These are phyloP conservation scores for Cheilosia scutellata DNA, from an alignment of 2,888 invertebrate genomes.

Conservation along the genomic window DNA sequence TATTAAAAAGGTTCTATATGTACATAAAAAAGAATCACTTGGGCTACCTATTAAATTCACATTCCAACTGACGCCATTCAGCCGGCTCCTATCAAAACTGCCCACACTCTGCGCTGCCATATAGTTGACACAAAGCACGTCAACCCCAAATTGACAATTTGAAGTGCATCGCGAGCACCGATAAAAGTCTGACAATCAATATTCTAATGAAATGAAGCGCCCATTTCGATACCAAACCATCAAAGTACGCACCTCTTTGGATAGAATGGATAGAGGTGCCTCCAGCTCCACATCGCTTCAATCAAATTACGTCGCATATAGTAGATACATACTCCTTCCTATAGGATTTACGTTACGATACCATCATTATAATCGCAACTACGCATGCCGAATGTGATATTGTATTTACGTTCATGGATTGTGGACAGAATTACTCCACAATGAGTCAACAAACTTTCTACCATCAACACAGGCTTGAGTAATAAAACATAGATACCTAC, in stretches of 20 bases:
- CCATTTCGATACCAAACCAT: conserved; percentile 5
- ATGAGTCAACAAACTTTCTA: conserved; percentile 33
- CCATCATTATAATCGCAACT: conserved; percentile 18
- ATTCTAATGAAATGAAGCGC: conserved; percentile 34
- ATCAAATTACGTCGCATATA: conserved; percentile 43
- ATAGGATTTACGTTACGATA: conserved; percentile 19
- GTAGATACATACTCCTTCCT: not conserved
- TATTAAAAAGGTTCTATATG: not conserved
- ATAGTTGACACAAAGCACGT: conserved; percentile 41
- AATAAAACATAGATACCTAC: conserved; percentile 43
- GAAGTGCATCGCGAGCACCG: conserved; percentile 21
- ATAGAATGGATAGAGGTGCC: conserved; percentile 1
- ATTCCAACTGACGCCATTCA: conserved; percentile 57
- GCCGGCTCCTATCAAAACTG: conserved; percentile 21
- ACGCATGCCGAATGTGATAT: conserved; percentile 33
- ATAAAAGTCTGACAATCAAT: conserved; percentile 49
- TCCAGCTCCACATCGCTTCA: conserved; percentile 2
- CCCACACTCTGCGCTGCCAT: conserved; percentile 2
- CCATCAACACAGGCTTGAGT: conserved; percentile 3
- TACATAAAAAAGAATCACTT: not conserved
- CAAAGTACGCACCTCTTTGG: conserved; percentile 37
- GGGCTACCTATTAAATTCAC: conserved; percentile 18
- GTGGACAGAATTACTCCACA: conserved; percentile 4
- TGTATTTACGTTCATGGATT: conserved; percentile 7
- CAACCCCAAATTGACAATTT: conserved; percentile 37